These are phyloP conservation scores for Setophaga coronata DNA, from an alignment of 2,113 vertebrate species.

Conservation along the genomic window DNA sequence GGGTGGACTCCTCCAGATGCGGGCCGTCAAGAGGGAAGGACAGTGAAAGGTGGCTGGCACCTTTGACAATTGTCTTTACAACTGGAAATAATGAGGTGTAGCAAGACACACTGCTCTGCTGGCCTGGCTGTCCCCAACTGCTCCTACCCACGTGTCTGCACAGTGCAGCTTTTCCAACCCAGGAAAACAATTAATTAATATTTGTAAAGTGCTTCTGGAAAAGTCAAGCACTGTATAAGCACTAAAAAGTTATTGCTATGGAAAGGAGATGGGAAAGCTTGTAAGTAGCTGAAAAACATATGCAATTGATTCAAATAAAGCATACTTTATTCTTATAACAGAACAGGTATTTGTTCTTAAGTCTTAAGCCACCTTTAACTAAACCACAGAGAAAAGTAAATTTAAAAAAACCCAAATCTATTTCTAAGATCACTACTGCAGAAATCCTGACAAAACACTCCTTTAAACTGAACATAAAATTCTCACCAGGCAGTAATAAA, in stretches of 20 bases:
- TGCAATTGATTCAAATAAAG: neutral
- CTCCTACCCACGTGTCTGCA: neutral
- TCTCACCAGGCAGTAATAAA: neutral
- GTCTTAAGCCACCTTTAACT: neutral
- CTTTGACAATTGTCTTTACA: neutral
- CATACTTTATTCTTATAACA: neutral
- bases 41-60: neutral
- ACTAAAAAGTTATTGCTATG: neutral
- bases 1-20: neutral
- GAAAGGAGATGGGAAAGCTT: neutral
- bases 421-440: neutral
- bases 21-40: neutral
- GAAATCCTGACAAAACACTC: neutral
- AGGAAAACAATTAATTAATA: neutral
- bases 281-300: neutral
- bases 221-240: neutral
- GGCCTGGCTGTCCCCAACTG: neutral
- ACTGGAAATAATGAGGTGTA: neutral
- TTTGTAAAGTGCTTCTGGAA: neutral
- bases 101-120: neutral
- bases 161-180: neutral
- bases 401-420: rapidly evolving
- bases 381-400: neutral
- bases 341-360: neutral
- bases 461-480: neutral